Conservation (phyloP, 2,113 vertebrate species). For the Nyctibius bracteatus region DNA sequence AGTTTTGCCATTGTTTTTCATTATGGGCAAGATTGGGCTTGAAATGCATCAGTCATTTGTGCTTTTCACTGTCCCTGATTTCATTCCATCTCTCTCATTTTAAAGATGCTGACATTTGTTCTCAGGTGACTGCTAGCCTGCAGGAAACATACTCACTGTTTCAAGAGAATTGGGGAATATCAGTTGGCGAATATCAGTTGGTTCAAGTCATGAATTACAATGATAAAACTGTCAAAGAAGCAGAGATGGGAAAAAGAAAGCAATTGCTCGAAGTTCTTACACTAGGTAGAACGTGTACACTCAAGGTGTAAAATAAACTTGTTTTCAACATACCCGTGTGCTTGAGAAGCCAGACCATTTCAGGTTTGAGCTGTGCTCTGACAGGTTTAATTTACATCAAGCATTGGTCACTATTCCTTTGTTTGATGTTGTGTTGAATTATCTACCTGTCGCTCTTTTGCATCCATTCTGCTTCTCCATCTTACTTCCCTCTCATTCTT, state of each 20-base stretch:
- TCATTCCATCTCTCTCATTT: background rate
- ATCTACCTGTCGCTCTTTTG: background rate
- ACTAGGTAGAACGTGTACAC: rapidly evolving
- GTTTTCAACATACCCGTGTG: background rate
- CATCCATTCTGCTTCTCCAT: background rate
- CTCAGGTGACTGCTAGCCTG: background rate
- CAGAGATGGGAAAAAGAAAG: background rate
- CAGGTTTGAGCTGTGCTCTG: background rate
- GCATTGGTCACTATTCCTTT: background rate
- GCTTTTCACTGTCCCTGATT: background rate
- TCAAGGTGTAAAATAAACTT: background rate
- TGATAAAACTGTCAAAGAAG: background rate
- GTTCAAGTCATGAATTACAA: background rate
- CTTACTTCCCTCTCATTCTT: background rate
- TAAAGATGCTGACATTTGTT: background rate
- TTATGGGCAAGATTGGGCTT: background rate
- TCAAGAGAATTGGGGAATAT: background rate
- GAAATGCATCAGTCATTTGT: background rate
- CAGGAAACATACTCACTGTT: background rate
- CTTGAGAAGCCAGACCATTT: background rate
- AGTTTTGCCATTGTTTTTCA: background rate
- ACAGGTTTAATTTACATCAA: background rate
- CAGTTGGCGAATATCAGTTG: background rate
- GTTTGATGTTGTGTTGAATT: background rate
- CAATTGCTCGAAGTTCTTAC: background rate